Conservation (phyloP, 92 coral and sea anemone genomes). For the Muricea muricata region DNA sequence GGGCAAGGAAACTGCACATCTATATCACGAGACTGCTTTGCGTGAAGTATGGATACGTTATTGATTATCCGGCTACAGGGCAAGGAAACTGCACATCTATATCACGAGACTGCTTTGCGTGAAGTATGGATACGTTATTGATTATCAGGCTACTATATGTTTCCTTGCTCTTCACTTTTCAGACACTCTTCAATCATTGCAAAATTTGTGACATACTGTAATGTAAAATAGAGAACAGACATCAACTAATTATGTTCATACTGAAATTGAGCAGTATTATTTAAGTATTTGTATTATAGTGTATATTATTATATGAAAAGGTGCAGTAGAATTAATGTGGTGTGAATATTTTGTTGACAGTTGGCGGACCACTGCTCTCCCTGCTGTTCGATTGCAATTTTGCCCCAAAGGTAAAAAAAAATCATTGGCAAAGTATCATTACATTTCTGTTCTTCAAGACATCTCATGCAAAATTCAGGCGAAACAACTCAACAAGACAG, state of each 20-base stretch:
- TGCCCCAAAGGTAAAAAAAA: no score
- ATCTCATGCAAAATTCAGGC: no score
- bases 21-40: not conserved
- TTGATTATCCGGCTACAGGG: not conserved
- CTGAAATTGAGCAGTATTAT: not conserved
- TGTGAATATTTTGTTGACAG: no score
- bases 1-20: not conserved
- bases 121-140: not conserved
- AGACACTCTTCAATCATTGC: not conserved
- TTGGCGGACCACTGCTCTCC: no score
- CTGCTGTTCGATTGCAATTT: no score
- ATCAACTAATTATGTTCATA: not conserved
- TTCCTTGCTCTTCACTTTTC: no score
- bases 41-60: not conserved
- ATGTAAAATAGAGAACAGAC: not conserved
- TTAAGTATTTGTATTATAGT: constrained; percentile 5
- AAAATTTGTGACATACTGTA: not conserved
- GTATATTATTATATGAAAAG: not conserved
- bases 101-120: not conserved
- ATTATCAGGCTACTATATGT: no score
- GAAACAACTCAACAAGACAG: no score
- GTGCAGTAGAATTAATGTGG: not conserved
- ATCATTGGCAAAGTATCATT: no score
- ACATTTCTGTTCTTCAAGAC: no score
- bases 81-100: not conserved